Evolutionary conservation across 2,888 invertebrate genomes (phyloP).

Genomic region (Polia nebulosa): DNA sequence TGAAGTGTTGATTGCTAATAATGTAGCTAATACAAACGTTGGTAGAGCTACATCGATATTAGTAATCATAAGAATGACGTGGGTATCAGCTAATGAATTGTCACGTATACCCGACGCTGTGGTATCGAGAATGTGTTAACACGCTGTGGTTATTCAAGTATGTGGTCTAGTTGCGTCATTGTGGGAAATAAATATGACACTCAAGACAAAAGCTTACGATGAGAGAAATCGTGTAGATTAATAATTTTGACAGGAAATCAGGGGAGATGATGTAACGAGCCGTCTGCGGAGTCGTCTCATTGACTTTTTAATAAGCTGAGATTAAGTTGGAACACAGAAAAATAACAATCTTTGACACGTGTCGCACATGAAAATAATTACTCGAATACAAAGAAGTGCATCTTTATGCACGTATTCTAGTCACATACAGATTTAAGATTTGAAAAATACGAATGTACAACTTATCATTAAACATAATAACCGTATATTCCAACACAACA

Average conservation of each 20-base stretch:
- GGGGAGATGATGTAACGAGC: constrained; percentile 60
- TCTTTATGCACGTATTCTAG: constrained; percentile 11
- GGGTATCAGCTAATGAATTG: constrained; percentile 66
- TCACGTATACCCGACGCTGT: constrained; percentile 44
- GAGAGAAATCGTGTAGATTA: constrained; percentile 67
- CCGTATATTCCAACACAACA: not conserved
- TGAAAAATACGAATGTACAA: not conserved
- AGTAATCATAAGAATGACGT: constrained; percentile 62
- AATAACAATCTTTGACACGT: constrained; percentile 54
- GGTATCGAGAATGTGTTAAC: constrained; percentile 51
- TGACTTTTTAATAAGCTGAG: constrained; percentile 64
- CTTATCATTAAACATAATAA: not conserved
- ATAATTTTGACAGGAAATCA: constrained; percentile 67
- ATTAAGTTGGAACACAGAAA: constrained; percentile 52
- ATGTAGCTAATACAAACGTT: constrained; percentile 45
- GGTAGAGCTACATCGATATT: constrained; percentile 55
- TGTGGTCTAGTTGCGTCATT: constrained; percentile 61
- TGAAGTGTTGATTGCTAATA: constrained; percentile 32
- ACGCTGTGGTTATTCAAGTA: constrained; percentile 51
- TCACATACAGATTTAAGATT: not conserved
- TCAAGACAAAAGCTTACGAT: constrained; percentile 58
- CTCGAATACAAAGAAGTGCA: constrained; percentile 27
- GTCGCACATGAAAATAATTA: constrained; percentile 31
- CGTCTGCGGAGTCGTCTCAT: constrained; percentile 53
- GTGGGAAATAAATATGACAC: constrained; percentile 62